These are phyloP conservation scores for Pseudochromis fuscus DNA, from an alignment of 2,797 vertebrate species.

Conservation along the genomic window DNA sequence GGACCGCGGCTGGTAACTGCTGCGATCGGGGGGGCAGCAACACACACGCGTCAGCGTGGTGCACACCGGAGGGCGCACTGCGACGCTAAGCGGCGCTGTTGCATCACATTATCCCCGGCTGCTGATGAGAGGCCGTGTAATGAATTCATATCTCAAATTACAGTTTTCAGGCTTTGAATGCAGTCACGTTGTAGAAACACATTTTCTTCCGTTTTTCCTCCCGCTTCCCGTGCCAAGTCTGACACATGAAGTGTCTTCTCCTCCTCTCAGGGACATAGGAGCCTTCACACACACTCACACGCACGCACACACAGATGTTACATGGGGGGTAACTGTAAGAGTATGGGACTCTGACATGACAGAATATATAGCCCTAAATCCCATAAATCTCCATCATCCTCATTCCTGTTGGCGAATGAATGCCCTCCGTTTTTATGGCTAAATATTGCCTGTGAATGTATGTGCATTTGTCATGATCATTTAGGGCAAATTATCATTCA, in stretches of 20 bases:
- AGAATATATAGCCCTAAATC: conserved; percentile 32
- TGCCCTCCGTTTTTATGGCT: conserved; percentile 13
- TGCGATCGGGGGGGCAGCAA: neutral
- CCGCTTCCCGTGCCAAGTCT: conserved; percentile 71
- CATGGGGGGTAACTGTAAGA: conserved; percentile 27
- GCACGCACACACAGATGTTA: conserved; percentile 33
- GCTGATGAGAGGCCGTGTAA: conserved; percentile 73
- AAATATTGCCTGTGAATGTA: conserved; percentile 21
- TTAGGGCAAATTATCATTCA: conserved; percentile 51
- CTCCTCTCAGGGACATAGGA: conserved; percentile 59
- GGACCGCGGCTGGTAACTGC: neutral
- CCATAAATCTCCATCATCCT: conserved; percentile 48
- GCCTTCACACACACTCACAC: conserved; percentile 31
- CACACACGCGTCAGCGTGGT: neutral
- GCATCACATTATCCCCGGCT: conserved; percentile 56
- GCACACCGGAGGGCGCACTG: neutral
- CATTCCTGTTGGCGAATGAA: conserved; percentile 26
- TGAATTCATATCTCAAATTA: conserved; percentile 83
- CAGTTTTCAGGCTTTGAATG: conserved; percentile 82
- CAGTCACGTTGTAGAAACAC: conserved; percentile 86
- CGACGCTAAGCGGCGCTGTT: conserved; percentile 78
- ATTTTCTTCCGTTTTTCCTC: conserved; percentile 79
- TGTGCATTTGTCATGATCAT: conserved; percentile 49
- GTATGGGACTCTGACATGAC: conserved; percentile 39
- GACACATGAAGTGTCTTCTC: conserved; percentile 70